Evolutionary conservation across 2,113 vertebrate species (phyloP).

Genomic region (Onychostruthus taczanowskii): DNA sequence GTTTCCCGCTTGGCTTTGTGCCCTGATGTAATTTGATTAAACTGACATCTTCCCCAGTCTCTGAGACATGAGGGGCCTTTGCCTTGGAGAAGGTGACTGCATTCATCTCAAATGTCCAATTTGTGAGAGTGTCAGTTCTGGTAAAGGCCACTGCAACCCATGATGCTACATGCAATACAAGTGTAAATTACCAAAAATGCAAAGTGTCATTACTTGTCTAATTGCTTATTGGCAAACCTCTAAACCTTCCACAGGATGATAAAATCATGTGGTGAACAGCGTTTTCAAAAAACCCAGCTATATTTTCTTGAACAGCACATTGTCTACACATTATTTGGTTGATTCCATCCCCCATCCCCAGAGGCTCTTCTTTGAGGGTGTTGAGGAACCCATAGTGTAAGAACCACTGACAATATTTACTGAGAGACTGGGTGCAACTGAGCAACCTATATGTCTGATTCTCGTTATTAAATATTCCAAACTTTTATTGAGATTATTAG

Average conservation of each 20-base stretch:
- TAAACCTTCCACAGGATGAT: not conserved
- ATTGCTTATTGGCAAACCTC: not conserved
- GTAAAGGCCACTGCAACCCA: not conserved
- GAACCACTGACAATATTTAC: constrained; percentile 15
- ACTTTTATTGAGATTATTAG: constrained; percentile 53
- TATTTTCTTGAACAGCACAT: not conserved
- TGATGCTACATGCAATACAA: not conserved
- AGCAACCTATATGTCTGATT: constrained; percentile 12
- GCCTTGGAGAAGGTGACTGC: not conserved
- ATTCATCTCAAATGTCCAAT: not conserved
- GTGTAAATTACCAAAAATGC: not conserved
- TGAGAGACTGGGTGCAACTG: constrained; percentile 20
- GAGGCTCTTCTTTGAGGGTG: not conserved
- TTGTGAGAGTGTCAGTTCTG: not conserved
- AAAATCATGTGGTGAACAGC: not conserved
- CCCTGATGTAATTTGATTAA: not conserved
- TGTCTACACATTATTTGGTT: not conserved
- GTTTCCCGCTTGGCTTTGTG: not conserved
- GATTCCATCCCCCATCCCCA: not conserved
- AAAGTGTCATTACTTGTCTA: not conserved
- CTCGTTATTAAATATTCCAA: constrained; percentile 48
- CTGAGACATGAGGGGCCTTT: not conserved
- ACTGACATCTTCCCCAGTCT: not conserved
- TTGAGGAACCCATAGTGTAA: not conserved
- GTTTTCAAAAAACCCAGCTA: not conserved